Evolutionary conservation across 2,113 vertebrate genomes (phyloP).

Genomic region (Motacilla alba): DNA sequence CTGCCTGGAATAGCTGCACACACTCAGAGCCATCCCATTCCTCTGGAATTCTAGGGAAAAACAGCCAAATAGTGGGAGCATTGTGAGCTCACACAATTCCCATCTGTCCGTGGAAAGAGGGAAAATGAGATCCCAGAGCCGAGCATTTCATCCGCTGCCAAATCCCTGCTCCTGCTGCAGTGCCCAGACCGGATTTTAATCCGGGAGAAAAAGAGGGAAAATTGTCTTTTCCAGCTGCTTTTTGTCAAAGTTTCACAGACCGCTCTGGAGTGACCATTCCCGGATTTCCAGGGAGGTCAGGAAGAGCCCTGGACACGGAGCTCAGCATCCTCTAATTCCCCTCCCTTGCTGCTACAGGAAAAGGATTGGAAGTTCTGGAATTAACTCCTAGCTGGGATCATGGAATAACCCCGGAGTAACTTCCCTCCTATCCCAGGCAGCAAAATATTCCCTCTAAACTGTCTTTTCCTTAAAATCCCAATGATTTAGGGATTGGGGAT

Average conservation of each 20-base stretch:
- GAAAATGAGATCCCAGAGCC: background rate
- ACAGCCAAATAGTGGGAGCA: background rate
- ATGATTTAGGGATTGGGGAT: slow-evolving; percentile 41
- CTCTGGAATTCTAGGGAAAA: background rate
- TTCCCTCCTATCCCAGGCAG: background rate
- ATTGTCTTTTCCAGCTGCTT: slow-evolving; percentile 47
- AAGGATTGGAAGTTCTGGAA: background rate
- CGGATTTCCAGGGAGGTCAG: background rate
- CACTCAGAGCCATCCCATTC: background rate
- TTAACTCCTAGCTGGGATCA: background rate
- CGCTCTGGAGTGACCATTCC: background rate
- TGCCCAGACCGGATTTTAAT: background rate
- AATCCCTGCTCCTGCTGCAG: background rate
- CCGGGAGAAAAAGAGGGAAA: slow-evolving; percentile 2
- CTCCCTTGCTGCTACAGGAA: background rate
- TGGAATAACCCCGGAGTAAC: background rate
- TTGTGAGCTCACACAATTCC: slow-evolving; percentile 5
- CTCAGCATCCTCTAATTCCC: background rate
- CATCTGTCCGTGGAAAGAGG: slow-evolving; percentile 44
- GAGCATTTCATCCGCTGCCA: slow-evolving; percentile 21
- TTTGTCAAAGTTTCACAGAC: background rate
- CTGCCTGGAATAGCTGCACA: background rate
- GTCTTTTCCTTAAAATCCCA: background rate
- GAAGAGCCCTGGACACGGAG: background rate
- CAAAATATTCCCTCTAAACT: background rate